These are phyloP conservation scores for Avahi laniger DNA, from an alignment of 2,797 vertebrate species.

Conservation along the genomic window DNA sequence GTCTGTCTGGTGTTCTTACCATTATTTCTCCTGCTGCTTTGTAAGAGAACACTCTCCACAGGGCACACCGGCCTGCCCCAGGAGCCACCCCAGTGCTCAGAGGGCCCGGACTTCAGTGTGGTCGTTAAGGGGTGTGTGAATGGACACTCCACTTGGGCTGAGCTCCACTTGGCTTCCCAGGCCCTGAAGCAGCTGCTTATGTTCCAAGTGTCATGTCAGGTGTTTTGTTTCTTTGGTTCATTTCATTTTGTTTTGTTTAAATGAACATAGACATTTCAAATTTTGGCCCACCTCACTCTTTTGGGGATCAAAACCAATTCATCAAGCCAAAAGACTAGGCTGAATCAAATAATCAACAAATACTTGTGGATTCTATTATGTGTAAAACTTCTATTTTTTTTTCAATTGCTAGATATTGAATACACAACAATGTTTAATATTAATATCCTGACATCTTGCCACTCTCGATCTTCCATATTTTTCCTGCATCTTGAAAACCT, in stretches of 20 bases:
- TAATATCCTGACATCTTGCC: neutral
- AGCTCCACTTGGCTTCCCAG: neutral
- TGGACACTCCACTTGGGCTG: neutral
- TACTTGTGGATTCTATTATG: neutral
- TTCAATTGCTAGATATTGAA: neutral
- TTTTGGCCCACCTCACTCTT: neutral
- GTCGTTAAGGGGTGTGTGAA: neutral
- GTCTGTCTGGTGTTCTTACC: neutral
- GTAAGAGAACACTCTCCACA: neutral
- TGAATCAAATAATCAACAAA: conserved; percentile 44
- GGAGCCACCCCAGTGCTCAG: no score
- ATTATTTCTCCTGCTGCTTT: neutral
- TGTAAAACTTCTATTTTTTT: neutral
- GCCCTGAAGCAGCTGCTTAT: neutral
- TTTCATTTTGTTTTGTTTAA: conserved; percentile 30
- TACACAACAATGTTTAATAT: neutral
- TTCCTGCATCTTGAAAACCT: neutral
- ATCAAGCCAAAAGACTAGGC: neutral
- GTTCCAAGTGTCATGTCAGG: neutral
- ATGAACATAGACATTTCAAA: neutral
- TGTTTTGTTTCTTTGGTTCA: neutral
- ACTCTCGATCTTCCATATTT: neutral
- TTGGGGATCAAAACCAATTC: conserved; percentile 16
- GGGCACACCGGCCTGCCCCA: no score
- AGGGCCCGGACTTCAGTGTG: neutral